phyloP scores from a whole-genome alignment of 2,113 vertebrate genomes.

The Lagopus muta region DNA sequence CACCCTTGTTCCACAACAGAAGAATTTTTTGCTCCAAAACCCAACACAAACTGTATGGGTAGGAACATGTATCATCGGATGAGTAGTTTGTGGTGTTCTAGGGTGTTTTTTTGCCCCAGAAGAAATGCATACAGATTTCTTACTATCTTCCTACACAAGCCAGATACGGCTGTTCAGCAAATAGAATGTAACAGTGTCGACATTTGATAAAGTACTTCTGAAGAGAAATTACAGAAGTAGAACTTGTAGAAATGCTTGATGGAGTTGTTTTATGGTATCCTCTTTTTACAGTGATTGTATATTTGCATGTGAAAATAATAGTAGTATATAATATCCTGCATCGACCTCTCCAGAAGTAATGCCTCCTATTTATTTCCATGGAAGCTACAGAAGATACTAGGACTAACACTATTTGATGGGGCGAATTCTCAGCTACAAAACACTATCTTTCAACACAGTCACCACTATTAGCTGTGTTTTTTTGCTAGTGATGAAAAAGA shows the following conservation, averaged over 20 bases:
- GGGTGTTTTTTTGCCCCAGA: background rate
- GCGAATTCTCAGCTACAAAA: too few species aligned
- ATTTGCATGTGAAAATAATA: background rate
- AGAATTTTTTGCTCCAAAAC: background rate
- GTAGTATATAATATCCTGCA: background rate
- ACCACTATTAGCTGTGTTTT: too few species aligned
- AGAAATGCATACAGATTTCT: background rate
- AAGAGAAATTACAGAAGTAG: background rate
- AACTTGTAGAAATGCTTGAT: background rate
- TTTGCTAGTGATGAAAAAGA: too few species aligned
- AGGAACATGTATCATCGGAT: background rate
- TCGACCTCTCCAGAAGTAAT: too few species aligned
- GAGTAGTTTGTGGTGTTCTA: background rate
- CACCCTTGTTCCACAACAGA: constrained; percentile 40
- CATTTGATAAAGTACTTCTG: background rate
- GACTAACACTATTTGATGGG: too few species aligned
- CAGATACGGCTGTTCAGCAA: background rate
- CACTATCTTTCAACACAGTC: too few species aligned
- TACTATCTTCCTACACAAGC: background rate
- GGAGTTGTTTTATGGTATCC: background rate
- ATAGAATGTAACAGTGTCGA: background rate
- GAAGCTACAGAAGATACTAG: too few species aligned
- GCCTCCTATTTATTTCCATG: too few species aligned
- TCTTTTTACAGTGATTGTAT: background rate
- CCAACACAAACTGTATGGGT: background rate